Evolutionary conservation across 1,140 invertebrate genomes (phyloP).

Genomic region (Saccostrea glomerata): DNA sequence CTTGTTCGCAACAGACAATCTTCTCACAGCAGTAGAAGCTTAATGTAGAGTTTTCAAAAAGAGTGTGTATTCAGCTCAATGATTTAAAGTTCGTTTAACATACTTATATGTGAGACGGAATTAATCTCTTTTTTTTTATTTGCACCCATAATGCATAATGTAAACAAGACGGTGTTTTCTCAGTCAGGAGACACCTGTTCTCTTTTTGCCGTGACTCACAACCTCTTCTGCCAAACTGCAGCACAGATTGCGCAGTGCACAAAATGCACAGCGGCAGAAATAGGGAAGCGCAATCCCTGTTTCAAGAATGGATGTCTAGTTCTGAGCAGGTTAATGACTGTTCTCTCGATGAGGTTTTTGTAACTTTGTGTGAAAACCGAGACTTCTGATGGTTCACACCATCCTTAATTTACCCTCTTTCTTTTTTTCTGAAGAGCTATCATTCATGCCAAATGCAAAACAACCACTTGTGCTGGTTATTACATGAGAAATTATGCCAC

Average conservation of each 20-base stretch:
- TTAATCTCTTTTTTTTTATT: neutral
- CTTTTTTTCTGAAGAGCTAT: neutral
- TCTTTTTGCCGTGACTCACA: conserved; percentile 3
- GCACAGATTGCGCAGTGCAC: neutral
- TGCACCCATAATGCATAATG: conserved; percentile 14
- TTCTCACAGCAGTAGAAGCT: conserved; percentile 17
- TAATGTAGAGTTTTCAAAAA: neutral
- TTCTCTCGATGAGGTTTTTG: neutral
- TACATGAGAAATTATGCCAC: neutral
- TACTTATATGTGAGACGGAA: neutral
- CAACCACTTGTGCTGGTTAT: conserved; percentile 23
- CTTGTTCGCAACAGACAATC: conserved; percentile 19
- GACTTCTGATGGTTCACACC: neutral
- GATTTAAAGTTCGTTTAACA: conserved; percentile 28
- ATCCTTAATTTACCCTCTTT: neutral
- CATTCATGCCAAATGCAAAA: conserved; percentile 28
- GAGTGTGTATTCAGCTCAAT: conserved; percentile 28
- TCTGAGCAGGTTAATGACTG: neutral
- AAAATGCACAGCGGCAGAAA: neutral
- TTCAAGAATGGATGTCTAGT: neutral
- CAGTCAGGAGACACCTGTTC: conserved; percentile 8
- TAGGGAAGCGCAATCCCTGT: neutral
- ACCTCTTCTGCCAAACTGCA: neutral
- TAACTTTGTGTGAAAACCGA: neutral
- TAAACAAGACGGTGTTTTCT: conserved; percentile 30